phyloP scores from a whole-genome alignment of 2,888 invertebrate genomes.

The Cephonodes hylas region DNA sequence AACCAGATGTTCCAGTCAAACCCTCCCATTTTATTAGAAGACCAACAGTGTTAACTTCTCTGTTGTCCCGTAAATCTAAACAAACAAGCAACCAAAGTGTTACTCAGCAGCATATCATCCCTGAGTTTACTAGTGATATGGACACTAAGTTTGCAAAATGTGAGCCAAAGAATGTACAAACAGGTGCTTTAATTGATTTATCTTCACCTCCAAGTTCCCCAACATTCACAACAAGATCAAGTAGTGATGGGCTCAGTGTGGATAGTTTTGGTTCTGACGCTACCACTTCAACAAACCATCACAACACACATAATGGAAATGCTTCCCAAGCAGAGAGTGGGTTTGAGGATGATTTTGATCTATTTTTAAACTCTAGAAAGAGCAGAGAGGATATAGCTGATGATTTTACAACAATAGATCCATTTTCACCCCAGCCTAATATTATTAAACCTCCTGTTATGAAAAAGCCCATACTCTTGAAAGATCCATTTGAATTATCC shows the following conservation, averaged over 20 bases:
- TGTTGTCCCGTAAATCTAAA: conserved; percentile 66
- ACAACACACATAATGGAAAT: conserved; percentile 79
- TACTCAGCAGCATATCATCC: conserved; percentile 37
- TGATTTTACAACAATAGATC: conserved; percentile 78
- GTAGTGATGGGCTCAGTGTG: conserved; percentile 87
- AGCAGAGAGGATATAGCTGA: conserved; percentile 70
- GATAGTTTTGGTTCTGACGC: conserved; percentile 89
- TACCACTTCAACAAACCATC: conserved; percentile 80
- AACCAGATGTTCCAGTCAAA: conserved; percentile 68
- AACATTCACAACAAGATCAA: conserved; percentile 87
- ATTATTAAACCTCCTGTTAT: conserved; percentile 55
- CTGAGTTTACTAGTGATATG: conserved; percentile 53
- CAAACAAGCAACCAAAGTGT: conserved; percentile 40
- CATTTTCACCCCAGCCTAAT: conserved; percentile 74
- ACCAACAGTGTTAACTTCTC: conserved; percentile 69
- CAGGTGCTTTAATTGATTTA: conserved; percentile 84
- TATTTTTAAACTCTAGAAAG: conserved; percentile 78
- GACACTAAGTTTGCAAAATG: conserved; percentile 70
- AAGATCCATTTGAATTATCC: conserved; percentile 84
- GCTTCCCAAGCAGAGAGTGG: conserved; percentile 88
- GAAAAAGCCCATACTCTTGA: conserved; percentile 80
- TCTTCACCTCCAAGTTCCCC: conserved; percentile 88
- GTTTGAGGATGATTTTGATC: conserved; percentile 91
- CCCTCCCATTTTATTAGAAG: conserved; percentile 78
- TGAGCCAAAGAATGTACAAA: conserved; percentile 70